Evolutionary conservation across 2,888 invertebrate species (phyloP), one percentile per base, ranked within the genome.

Genomic region (Netelia virgata): DNA sequence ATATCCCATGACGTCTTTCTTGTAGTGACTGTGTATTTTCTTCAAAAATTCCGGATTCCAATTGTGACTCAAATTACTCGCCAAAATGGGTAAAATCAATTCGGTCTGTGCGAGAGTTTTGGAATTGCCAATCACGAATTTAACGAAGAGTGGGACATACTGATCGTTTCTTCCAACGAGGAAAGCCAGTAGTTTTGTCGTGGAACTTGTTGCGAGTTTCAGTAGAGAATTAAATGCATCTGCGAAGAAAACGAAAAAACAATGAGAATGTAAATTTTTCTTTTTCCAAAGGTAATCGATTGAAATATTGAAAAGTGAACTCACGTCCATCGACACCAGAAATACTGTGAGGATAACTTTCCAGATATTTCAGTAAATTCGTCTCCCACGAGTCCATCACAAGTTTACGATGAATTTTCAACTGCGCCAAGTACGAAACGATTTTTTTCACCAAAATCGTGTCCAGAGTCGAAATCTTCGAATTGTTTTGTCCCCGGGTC

Each of bases 271-370:
- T 23, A 18, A 50, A 10, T 43, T 18, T 36, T 2, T 5, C 1
- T 20, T 6, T 23, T 0, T 5, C 5, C 36, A 36, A 0, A 36
- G 36, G 6, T 36, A 47, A 61, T 41, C 0, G n/a, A 55, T 53
- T 14, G 16, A 68, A 68, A 10, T 18, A 16, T n/a, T 20, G 28
- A 41, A 10, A 53, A 36, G 41, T n/a, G n/a, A 96, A 96, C 78
- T 95, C 93, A 78, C 95, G 94, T n/a, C 92, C 92, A 16, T 94
- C 92, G 11, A 97, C 91, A 16, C 92, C 90, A 14, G 92, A 90
- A 3, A 96, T 94, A 88, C 94, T 94, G 88, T 96, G 95, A 55
- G 96, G 96, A 93, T 95, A 96, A 72, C 94, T 94, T 82, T 94
- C 91, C 18, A 97, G 94, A 91, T 96, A 96, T 82, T 94, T 92